Evolutionary conservation across 1,140 invertebrate species (phyloP), one percentile per base, ranked within the genome.

Genomic region (Heliconius congener): DNA sequence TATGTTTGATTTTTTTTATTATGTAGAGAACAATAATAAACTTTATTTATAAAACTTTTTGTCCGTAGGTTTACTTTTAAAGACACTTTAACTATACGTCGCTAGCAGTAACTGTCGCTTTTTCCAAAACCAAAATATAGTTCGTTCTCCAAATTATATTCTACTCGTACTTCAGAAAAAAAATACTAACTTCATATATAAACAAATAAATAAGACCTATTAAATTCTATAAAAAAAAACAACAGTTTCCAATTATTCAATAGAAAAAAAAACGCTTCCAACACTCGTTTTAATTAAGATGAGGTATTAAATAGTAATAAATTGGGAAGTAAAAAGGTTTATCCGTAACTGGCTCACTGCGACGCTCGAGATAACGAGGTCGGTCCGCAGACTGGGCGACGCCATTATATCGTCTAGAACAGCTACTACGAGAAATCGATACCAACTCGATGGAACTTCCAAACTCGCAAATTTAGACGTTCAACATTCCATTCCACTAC

Each of bases 301-400:
- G 23, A 66, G 57, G 77, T 79, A 81, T 81, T 81, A 78, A 79
- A 83, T 79, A 50, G 74, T 66, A 76, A 81, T 79, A 81, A 83
- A 79, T 79, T 81, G 37, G 73, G 76, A 70, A 77, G 70, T 78
- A 80, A 79, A 83, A 85, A 76, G 60, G 74, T 76, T 76, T 80
- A 81, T 60, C 18, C 71, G 46, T 71, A 81, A 74, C 81, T 86
- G 82, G 81, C 82, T 84, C 82, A 85, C 81, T 84, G 83, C 79
- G 73, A 72, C 60, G 71, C 78, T 82, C 74, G 66, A 78, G 79
- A 81, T 84, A 89, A 87, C 81, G 86, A 83, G 87, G 86, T 87
- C 87, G 82, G 19, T 76, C 77, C 66, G 82, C 83, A 90, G 88
- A 89, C 88, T 78, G 81, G 77, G 66, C 79, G 85, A 81, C 88